Evolutionary conservation across 2,888 invertebrate genomes (phyloP), one percentile per base, ranked within the genome.

Genomic region (Rhagonycha fulva): DNA sequence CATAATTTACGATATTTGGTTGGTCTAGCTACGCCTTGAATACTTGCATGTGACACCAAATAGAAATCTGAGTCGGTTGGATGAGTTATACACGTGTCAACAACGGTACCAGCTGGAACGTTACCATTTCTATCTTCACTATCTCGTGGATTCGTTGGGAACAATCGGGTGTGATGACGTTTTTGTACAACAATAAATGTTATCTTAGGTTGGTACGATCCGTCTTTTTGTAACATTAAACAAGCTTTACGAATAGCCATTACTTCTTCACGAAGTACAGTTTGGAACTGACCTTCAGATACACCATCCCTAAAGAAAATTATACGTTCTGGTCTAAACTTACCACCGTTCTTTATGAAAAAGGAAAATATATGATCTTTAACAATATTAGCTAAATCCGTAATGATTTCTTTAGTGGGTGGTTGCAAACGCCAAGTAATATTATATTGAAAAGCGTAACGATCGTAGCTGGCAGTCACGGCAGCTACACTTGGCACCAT

Each of bases 1-100:
- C 93, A 94, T 14, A 98, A 88, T 0, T 95, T 92, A 85, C 94
- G 94, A 87, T 97, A 97, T 81, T 96, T 95, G 0, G 96, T 95
- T 0, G 96, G 96, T 10, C 94, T 92, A 0, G 95, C 94, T 0
- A 95, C 95, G 70, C 96, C 96, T 88, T 95, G 92, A 70, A 93
- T 93, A 14, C 92, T 92, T 72, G 92, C 91, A 83, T 93, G 93
- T 0, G 91, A 91, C 4, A 88, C 87, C 84, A 98, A 89, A 86
- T 96, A 98, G 87, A 97, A 98, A 87, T 98, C 97, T 82, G 95
- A 90, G 85, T 96, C 94, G 1, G 92, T 92, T 0, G 96, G 94
- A 87, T 97, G 96, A 0, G 95, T 95, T 62, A 98, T 97, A 0
- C 91, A 89, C 0, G 91, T 92, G 85, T 98, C 97, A 0, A 98